Evolutionary conservation across 2,113 vertebrate genomes (phyloP), one percentile per base, ranked within the genome.

Genomic region (Macrotus californicus): DNA sequence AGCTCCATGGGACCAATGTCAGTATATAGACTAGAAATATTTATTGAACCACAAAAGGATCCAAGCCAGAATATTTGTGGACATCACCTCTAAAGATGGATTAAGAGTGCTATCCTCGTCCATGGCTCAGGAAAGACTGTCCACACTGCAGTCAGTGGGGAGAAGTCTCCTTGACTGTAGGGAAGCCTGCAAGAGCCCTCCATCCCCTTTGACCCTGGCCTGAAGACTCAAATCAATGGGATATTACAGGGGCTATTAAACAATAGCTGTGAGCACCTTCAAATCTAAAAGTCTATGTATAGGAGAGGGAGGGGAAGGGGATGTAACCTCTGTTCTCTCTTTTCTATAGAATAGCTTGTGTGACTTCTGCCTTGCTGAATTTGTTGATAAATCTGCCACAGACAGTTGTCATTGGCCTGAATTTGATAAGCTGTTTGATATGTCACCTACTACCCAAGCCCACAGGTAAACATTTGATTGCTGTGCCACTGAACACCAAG

Each of bases 11-110:
- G 36, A 69, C 64, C 34, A 69, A 56, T 85, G 73, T 43, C 7
- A 36, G n/a, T 50, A 48, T 13, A 59, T 15, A 86, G 8, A 93
- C 88, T 16, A 64, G 26, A 94, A 94, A 72, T 43, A 70, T 66
- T 90, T 89, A 88, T 26, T 89, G 67, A 91, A 24, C 41, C 0
- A 13, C 43, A 39, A 10, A n/a, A 95, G 61, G 16, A 84, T 80
- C n/a, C 29, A 69, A 43, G 29, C 18, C 72, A 93, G 22, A 88
- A 85, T 3, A 85, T 50, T 54, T 54, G 3, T 22, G 46, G n/a
- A 10, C 0, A 10, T 79, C 15, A 69, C 7, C 24, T 16, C 22
- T 50, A 14, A 19, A 41, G 2, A 61, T 67, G 13, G 4, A 67
- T 76, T 95, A 39, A 66, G 31, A 43, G 7, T 67, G 8, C 1